phyloP scores from a whole-genome alignment of 2,797 vertebrate species.

The Sebastes oblongus region DNA sequence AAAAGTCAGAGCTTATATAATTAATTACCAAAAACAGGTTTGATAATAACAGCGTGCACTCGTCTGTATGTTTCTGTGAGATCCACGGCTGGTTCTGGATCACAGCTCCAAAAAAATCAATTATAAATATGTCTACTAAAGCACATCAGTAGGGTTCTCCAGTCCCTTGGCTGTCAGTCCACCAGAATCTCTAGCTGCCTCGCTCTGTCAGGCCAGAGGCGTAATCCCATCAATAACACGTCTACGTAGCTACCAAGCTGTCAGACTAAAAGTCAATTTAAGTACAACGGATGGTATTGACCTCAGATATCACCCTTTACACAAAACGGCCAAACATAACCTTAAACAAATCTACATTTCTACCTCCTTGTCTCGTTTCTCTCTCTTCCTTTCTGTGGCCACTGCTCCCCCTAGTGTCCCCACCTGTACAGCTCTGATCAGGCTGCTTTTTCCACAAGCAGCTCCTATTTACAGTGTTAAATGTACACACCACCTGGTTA shows the following conservation, averaged over 20 bases:
- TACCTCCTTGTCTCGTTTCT: constrained; percentile 11
- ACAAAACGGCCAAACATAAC: constrained; percentile 49
- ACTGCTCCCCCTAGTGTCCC: constrained; percentile 76
- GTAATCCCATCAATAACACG: constrained; percentile 56
- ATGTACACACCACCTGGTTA: constrained; percentile 44
- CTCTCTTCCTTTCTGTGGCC: constrained; percentile 46
- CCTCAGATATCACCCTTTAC: constrained; percentile 46
- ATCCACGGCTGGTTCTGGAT: constrained; percentile 41
- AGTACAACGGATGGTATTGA: constrained; percentile 47
- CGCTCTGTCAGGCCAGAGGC: constrained; percentile 70
- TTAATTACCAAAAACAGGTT: constrained; percentile 40
- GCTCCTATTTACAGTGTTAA: constrained; percentile 74
- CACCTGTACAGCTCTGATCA: constrained; percentile 51
- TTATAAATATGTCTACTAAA: constrained; percentile 71
- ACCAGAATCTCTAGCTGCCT: constrained; percentile 86
- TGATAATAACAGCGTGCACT: constrained; percentile 57
- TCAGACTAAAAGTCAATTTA: constrained; percentile 57
- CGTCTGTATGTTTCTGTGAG: constrained; percentile 19
- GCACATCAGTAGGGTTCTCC: constrained; percentile 75
- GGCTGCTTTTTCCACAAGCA: constrained; percentile 36
- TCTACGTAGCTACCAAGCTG: constrained; percentile 55
- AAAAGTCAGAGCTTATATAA: constrained; percentile 53
- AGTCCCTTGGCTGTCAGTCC: constrained; percentile 83
- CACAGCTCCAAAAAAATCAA: constrained; percentile 38
- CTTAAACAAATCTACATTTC: constrained; percentile 45